Base-by-base conservation (phyloP, 2,888 invertebrate species). In the Dicycla oo region DNA sequence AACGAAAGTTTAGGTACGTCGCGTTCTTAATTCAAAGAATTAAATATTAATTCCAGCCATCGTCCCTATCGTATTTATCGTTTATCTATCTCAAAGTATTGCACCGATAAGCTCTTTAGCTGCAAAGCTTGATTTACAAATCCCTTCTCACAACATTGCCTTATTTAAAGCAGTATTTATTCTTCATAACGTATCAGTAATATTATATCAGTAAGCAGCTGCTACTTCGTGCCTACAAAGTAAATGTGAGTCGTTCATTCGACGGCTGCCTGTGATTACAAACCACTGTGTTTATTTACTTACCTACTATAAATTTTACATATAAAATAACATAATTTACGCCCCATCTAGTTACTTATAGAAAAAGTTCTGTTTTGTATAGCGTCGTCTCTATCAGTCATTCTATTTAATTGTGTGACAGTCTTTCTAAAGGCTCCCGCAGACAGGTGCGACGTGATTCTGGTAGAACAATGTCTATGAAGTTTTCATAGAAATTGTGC, bases 141-240 rank as follows among this genome's bases (percentile, higher is more conserved):
- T 72, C 71, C 84, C 56, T 75, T 78, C 70, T 71, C 67, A 73
- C 66, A 78, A 73, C 69, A 82, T 71, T 47, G 58, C 69, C 67
- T 57, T 84, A 75, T 77, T 57, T 61, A 75, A 67, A 73, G 73
- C 62, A 53, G 70, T 78, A 71, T 72, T 79, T 76, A 73, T 72
- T 70, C 61, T 73, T 47, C 68, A 81, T 85, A 80, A 73, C 75
- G 64, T 84, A 56, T 73, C 69, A 80, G 75, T n/a, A n/a, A n/a
- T n/a, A n/a, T n/a, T n/a, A n/a, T 82, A 81, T 81, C 80, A 75
- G 61, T 70, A 70, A 68, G 69, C 80, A 82, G 80, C 73, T 81
- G 80, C 73, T 69, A 67, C 69, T 81, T 64, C 64, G 51, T 67
- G 68, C 60, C 23, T 67, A 54, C 57, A 23, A 57, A 65, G 63